These are phyloP conservation scores for Pollicipes pollicipes DNA, from an alignment of 1,140 invertebrate species.

Conservation along the genomic window DNA sequence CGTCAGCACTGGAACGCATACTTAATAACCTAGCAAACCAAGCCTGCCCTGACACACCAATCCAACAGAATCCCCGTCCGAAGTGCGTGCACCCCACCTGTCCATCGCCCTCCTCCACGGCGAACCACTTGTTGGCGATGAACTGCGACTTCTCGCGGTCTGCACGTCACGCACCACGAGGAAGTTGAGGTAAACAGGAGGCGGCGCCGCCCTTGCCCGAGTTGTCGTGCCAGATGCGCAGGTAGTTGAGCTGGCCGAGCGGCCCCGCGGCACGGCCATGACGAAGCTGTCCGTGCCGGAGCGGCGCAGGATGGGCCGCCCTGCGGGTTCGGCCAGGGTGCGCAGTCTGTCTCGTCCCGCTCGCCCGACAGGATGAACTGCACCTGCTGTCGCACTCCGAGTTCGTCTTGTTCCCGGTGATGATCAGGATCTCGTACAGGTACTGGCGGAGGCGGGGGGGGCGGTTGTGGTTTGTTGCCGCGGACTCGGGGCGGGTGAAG, in stretches of 20 bases:
- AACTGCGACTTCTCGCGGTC: constrained; percentile 32
- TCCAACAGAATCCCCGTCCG: too few species aligned
- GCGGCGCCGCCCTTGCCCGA: constrained; percentile 30
- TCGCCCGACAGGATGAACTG: constrained; percentile 33
- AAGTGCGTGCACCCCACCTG: too few species aligned
- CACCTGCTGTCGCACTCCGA: constrained; percentile 34
- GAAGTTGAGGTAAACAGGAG: constrained; percentile 34
- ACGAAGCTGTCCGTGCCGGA: constrained; percentile 32
- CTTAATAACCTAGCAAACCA: too few species aligned
- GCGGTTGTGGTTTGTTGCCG: too few species aligned
- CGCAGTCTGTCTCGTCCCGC: constrained; percentile 27
- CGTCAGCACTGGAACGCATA: too few species aligned
- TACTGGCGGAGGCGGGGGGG: too few species aligned
- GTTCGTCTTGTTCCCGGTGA: constrained; percentile 32
- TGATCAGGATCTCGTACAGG: constrained; percentile 35
- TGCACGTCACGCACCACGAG: constrained; percentile 34
- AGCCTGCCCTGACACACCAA: too few species aligned
- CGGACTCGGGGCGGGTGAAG: too few species aligned
- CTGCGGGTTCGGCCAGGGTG: constrained; percentile 27
- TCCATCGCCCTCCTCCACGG: constrained; percentile 32
- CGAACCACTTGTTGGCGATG: constrained; percentile 33
- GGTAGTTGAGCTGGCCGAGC: constrained; percentile 30
- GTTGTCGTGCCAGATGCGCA: constrained; percentile 37
- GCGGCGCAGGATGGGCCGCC: constrained; percentile 29
- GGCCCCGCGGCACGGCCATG: constrained; percentile 28